Percentiles rank a stretch among this genome's conserved stretches.
Evolutionary conservation across 2,797 vertebrate species (phyloP).

Genomic region (Gymnoscopelus microlampas): DNA sequence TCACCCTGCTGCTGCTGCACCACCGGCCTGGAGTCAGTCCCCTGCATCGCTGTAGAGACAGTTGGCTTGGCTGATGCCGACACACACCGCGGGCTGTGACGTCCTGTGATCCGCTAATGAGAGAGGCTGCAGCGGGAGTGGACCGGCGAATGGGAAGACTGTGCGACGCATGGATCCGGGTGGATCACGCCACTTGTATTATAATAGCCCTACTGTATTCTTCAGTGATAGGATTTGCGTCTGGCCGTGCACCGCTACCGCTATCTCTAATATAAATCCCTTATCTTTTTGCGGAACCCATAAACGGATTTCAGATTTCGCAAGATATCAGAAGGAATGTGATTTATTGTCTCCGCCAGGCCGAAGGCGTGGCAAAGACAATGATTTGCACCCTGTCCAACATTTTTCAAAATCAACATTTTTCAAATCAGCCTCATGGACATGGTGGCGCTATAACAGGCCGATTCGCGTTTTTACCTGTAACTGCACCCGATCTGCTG

Average conservation of each 20-base stretch:
- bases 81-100: constrained; percentile 22
- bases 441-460: too few species aligned
- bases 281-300: too few species aligned
- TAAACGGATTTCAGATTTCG: background rate
- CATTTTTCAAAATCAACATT: too few species aligned
- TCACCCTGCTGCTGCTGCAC: constrained; percentile 36
- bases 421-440: too few species aligned
- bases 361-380: too few species aligned
- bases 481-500: too few species aligned
- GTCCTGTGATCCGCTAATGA: constrained; percentile 25
- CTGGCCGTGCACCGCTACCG: background rate
- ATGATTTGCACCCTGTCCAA: too few species aligned
- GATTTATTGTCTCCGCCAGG: too few species aligned
- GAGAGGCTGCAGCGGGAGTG: constrained; percentile 6
- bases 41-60: constrained; percentile 42
- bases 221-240: background rate
- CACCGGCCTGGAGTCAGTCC: constrained; percentile 53
- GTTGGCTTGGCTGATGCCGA: constrained; percentile 20
- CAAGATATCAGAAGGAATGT: background rate
- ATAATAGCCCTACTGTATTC: background rate
- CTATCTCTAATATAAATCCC: background rate
- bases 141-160: constrained; percentile 9
- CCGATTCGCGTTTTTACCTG: too few species aligned
- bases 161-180: constrained; percentile 6
- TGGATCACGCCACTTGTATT: constrained; percentile 43